Evolutionary conservation across 2,797 vertebrate genomes (phyloP).

Genomic region (Siniperca undulata): DNA sequence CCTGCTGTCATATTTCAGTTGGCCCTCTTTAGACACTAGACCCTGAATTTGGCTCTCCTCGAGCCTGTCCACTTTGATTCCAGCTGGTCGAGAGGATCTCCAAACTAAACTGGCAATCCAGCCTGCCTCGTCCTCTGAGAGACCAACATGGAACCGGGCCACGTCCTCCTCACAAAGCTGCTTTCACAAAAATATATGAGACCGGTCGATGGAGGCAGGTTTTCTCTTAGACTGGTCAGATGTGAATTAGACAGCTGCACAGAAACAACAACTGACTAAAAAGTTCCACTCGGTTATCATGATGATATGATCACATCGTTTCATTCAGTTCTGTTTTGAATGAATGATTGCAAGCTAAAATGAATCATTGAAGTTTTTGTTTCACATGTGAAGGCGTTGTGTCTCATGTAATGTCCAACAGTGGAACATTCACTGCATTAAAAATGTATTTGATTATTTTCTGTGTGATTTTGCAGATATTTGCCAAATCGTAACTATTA

Average conservation of each 20-base stretch:
- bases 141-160: not conserved
- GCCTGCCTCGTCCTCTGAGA: not conserved
- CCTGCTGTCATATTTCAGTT: not conserved
- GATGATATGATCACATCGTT: not conserved
- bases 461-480: not conserved
- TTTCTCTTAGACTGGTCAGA: no score
- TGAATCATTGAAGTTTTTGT: slow-evolving; percentile 1
- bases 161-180: not conserved
- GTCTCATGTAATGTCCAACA: not conserved
- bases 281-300: not conserved
- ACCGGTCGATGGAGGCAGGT: no score
- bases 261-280: not conserved
- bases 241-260: not conserved
- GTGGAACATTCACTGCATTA: not conserved
- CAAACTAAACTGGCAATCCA: not conserved
- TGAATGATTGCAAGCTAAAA: not conserved
- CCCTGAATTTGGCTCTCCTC: not conserved
- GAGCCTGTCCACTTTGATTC: not conserved
- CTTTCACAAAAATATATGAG: no score
- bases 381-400: not conserved
- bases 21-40: not conserved
- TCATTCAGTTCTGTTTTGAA: not conserved
- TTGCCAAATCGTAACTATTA: not conserved
- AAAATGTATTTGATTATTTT: not conserved
- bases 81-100: slow-evolving; percentile 19